Base-by-base conservation (phyloP, 2,888 invertebrate species). In the Vesta saturnalis region DNA sequence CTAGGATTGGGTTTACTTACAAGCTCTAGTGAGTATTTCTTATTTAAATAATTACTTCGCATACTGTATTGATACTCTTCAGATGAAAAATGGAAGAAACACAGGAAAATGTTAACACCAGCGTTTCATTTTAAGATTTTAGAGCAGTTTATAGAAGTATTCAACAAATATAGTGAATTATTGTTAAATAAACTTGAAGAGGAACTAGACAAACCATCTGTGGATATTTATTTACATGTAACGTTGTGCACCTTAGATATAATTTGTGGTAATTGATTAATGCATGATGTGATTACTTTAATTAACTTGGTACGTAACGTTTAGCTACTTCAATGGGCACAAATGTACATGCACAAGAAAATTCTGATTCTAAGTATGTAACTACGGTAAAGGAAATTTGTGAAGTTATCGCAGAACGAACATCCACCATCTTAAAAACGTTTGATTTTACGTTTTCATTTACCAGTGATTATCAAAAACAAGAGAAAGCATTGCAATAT, bases 111-210 rank as follows among this genome's bases (percentile, higher is more conserved):
- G 22, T 19, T 23, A 39, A 93, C 93, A 0, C 93, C 93, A 0
- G 88, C 93, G 0, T 94, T 93, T 81, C 94, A 94, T 81, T 93
- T 93, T 79, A 90, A 90, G 76, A 92, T 93, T 66, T 81, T 94
- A 60, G 90, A 92, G 77, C 12, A 10, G 15, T 93, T 92, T 80
- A 80, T 92, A 4, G 88, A 89, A 3, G 87, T 91, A 0, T 92
- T 94, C 78, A 89, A 91, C 75, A 87, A 87, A 64, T 90, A 91
- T 70, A 85, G 88, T 14, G 81, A 83, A 49, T 83, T 89, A 16
- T 83, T 94, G 64, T 80, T 88, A 0, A 79, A 87, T 0, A 88
- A 89, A 74, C 80, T 93, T 16, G 77, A 77, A 23, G 60, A 73
- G 19, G 74, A 81, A 63, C 80, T 82, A 0, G 75, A 82, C 21